Percentiles rank a stretch among this genome's conserved stretches.
These are phyloP conservation scores for Drosophila sproati DNA, from an alignment of 1,140 invertebrate genomes.

Conservation along the genomic window DNA sequence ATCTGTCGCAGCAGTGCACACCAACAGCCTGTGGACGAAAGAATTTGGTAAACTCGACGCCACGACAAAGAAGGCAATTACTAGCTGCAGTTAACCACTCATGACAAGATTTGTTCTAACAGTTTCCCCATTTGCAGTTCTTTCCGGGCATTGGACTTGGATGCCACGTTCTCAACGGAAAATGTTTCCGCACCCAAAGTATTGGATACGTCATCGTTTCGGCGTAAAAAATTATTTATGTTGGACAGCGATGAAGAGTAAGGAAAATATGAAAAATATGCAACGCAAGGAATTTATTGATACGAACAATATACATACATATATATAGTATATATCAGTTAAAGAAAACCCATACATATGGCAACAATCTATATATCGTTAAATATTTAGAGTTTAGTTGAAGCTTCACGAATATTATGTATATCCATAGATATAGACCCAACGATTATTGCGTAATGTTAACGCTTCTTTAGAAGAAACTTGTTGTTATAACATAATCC, in stretches of 20 bases:
- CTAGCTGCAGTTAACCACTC: background rate
- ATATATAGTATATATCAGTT: slow-evolving; percentile 48
- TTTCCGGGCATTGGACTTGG: slow-evolving; percentile 23
- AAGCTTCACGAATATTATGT: slow-evolving; percentile 34
- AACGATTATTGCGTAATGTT: slow-evolving; percentile 77
- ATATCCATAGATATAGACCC: slow-evolving; percentile 57
- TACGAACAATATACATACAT: slow-evolving; percentile 43
- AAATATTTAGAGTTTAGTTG: slow-evolving; percentile 58
- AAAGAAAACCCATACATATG: slow-evolving; percentile 65
- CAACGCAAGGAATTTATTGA: slow-evolving; percentile 58
- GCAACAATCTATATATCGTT: slow-evolving; percentile 70
- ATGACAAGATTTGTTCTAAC: background rate
- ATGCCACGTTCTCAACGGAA: slow-evolving; percentile 20
- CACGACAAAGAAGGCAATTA: slow-evolving; percentile 43
- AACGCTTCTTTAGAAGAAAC: slow-evolving; percentile 74
- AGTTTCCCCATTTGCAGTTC: slow-evolving; percentile 23
- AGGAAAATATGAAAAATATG: background rate
- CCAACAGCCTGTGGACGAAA: slow-evolving; percentile 37
- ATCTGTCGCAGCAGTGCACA: slow-evolving; percentile 63
- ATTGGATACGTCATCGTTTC: slow-evolving; percentile 69
- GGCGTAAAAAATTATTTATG: slow-evolving; percentile 66
- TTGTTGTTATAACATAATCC: slow-evolving; percentile 56
- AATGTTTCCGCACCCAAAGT: slow-evolving; percentile 54
- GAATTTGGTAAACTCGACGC: slow-evolving; percentile 74
- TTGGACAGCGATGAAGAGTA: slow-evolving; percentile 65